Base-by-base conservation (phyloP, 2,797 vertebrate species). In the Hippopotamyrus pictus region DNA sequence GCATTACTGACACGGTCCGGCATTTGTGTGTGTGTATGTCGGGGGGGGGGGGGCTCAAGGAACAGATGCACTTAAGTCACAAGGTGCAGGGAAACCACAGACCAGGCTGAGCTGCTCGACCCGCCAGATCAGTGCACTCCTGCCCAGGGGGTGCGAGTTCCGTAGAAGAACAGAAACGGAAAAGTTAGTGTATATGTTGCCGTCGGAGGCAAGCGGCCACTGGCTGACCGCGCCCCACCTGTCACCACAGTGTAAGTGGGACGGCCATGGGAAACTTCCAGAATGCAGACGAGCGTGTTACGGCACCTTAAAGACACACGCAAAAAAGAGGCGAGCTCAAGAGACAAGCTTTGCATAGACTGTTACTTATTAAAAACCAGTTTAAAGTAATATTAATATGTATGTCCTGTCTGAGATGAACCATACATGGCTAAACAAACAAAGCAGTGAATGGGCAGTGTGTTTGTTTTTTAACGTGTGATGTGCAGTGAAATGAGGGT, bases 81-180 rank as follows among this genome's bases (percentile, higher is more conserved):
- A 33, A 37, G 84, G 48, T 54, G 86, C 51, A 62, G 50, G 53
- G 33, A 59, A 87, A 87, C 86, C 86, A n/a, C 86, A 87, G 76
- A 82, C 17, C 14, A 44, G 85, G 19, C 51, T 3, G 29, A 62
- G 33, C 29, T 1, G 41, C 84, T 37, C 22, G 3, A n/a, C 48
- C 33, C 83, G 19, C 53, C 53, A 59, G 53, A 22, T 41, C 86
- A 2, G 29, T 0, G 12, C 1, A 1, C 50, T 29, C 33, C 69
- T 7, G 69, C 65, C 3, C 11, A n/a, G 5, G 50, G 22, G 48
- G 83, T 3, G 37, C 2, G 7, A 51, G 83, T 86, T 86, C 84
- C n/a, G 44, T 14, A 51, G 82, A 85, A 54, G 51, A 25, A 1
- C 76, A 19, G 44, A 82, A 46, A 22, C 76, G n/a, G 76, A 46